A percentile compares a stretch with the other conserved stretches of the same genome.
These are phyloP conservation scores for Antheraea pernyi DNA, from an alignment of 1,140 invertebrate genomes.

Conservation along the genomic window DNA sequence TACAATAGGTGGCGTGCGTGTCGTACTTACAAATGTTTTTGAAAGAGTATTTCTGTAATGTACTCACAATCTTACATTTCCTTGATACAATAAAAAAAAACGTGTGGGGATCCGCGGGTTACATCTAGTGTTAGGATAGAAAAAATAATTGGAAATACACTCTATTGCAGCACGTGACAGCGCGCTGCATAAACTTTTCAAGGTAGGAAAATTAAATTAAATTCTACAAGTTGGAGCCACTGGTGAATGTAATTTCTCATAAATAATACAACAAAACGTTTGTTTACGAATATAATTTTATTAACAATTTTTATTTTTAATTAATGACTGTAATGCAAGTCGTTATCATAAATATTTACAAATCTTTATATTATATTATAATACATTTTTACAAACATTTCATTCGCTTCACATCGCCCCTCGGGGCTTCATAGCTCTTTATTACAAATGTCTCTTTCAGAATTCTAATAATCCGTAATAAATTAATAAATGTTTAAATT, in stretches of 20 bases:
- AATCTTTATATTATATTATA: conserved; percentile 50
- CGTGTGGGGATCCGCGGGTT: too few relatives aligned
- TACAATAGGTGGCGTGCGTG: too few relatives aligned
- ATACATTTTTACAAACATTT: conserved; percentile 3
- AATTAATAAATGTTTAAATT: background rate
- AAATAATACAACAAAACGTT: conserved; percentile 54
- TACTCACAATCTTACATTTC: too few relatives aligned
- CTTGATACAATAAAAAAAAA: too few relatives aligned
- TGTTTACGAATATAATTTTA: conserved; percentile 79
- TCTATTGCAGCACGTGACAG: too few relatives aligned
- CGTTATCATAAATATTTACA: conserved; percentile 69
- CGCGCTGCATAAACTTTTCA: too few relatives aligned
- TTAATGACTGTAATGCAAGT: conserved; percentile 75
- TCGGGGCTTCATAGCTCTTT: background rate
- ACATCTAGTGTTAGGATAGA: too few relatives aligned
- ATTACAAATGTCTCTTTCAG: background rate
- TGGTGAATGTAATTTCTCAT: background rate
- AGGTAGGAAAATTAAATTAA: too few relatives aligned
- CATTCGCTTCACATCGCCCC: background rate
- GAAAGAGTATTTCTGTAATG: too few relatives aligned
- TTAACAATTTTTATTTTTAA: conserved; percentile 75
- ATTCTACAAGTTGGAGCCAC: too few relatives aligned
- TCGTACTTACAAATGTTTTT: too few relatives aligned
- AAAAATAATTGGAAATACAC: too few relatives aligned
- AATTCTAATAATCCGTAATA: background rate